phyloP scores from a whole-genome alignment of 2,888 invertebrate species.

The Lampropteryx suffumata region DNA sequence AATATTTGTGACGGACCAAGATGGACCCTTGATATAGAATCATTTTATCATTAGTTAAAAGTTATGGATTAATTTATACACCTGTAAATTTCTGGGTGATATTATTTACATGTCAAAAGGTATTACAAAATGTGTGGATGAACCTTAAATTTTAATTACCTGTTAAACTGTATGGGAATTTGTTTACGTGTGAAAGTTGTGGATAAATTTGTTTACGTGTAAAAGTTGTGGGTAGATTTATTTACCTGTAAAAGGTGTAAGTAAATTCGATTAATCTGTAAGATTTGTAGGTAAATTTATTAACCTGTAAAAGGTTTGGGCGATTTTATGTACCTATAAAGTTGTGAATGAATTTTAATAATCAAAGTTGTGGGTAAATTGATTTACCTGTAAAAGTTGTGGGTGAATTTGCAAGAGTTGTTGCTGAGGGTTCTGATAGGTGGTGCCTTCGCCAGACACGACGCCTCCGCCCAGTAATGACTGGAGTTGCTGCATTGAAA shows the following conservation, averaged over 20 bases:
- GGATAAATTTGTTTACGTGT: constrained; percentile 50
- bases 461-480: constrained; percentile 78
- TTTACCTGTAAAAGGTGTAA: neutral
- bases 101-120: too few relatives aligned
- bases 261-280: too few relatives aligned
- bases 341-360: too few relatives aligned
- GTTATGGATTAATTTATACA: too few relatives aligned
- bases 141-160: neutral
- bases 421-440: constrained; percentile 78
- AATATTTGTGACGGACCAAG: too few relatives aligned
- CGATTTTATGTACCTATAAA: constrained; percentile 58
- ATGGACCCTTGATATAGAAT: too few relatives aligned
- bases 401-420: constrained; percentile 77
- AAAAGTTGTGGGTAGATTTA: constrained; percentile 69
- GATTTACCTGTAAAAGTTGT: constrained; percentile 69
- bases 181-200: too few relatives aligned
- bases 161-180: neutral
- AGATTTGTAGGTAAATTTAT: too few relatives aligned
- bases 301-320: constrained; percentile 75
- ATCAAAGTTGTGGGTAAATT: too few relatives aligned
- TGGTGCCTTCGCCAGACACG: constrained; percentile 64
- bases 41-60: too few relatives aligned
- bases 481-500: constrained; percentile 84
- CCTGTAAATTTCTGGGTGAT: too few relatives aligned
- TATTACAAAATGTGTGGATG: too few relatives aligned